Evolutionary conservation across 2,113 vertebrate genomes (phyloP).

Genomic region (Arothron firmamentum): DNA sequence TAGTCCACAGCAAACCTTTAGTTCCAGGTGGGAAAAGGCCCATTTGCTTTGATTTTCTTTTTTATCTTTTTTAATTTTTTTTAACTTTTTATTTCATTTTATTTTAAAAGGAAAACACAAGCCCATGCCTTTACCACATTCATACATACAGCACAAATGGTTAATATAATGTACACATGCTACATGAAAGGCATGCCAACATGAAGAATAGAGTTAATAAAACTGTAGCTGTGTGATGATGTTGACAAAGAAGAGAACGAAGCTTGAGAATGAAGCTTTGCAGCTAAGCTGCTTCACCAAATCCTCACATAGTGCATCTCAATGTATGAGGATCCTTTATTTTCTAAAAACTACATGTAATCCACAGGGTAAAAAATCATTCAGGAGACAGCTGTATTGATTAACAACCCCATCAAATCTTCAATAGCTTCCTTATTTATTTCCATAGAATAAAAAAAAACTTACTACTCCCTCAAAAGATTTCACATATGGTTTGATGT

Average conservation of each 20-base stretch:
- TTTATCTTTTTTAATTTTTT: too few species aligned
- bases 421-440: background rate
- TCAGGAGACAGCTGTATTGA: background rate
- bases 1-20: too few species aligned
- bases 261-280: background rate
- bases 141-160: constrained; percentile 16
- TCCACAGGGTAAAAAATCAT: background rate
- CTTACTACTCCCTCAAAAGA: constrained; percentile 6
- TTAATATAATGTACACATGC: too few species aligned
- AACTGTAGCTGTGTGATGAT: background rate
- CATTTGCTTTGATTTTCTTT: too few species aligned
- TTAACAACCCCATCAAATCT: constrained; percentile 2
- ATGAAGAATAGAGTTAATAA: constrained; percentile 24
- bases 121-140: background rate
- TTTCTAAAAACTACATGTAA: background rate
- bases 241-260: background rate
- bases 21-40: too few species aligned
- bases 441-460: constrained; percentile 26
- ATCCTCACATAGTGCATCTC: background rate
- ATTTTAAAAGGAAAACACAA: too few species aligned
- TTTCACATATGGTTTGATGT: constrained; percentile 23
- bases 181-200: constrained; percentile 1
- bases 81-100: too few species aligned
- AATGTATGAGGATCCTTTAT: background rate
- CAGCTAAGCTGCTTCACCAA: background rate